Percentiles rank a stretch among this genome's conserved stretches.
Evolutionary conservation across 2,888 invertebrate species (phyloP).

Genomic region (Cryptus viduatorius): DNA sequence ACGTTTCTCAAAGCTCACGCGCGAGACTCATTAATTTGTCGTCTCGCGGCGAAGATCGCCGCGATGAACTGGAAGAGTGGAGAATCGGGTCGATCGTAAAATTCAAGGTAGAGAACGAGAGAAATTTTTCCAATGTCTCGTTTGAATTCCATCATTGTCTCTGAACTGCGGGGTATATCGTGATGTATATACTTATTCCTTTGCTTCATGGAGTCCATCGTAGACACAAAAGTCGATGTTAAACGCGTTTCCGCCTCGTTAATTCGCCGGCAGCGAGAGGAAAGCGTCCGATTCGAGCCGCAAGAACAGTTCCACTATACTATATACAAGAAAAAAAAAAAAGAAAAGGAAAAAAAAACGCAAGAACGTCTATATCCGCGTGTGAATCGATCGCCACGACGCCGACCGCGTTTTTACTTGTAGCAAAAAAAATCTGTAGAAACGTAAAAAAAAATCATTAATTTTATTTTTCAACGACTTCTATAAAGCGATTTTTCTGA

Average conservation of each 20-base stretch:
- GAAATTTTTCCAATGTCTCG: slow-evolving; percentile 57
- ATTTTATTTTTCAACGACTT: neutral
- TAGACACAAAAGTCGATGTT: slow-evolving; percentile 46
- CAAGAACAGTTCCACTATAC: slow-evolving; percentile 14
- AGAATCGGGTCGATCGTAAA: slow-evolving; percentile 68
- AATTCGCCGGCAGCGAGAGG: slow-evolving; percentile 62
- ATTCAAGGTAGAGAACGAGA: slow-evolving; percentile 57
- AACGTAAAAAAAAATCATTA: neutral
- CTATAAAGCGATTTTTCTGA: neutral
- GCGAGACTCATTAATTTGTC: slow-evolving; percentile 52
- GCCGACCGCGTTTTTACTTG: slow-evolving; percentile 46
- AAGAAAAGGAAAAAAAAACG: slow-evolving; percentile 23
- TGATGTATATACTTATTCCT: slow-evolving; percentile 40
- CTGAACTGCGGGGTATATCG: neutral
- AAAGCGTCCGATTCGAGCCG: slow-evolving; percentile 63
- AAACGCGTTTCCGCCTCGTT: slow-evolving; percentile 69
- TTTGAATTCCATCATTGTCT: slow-evolving; percentile 55
- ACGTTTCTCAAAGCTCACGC: slow-evolving; percentile 35
- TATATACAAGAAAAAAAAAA: slow-evolving; percentile 10
- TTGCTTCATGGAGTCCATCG: slow-evolving; percentile 30
- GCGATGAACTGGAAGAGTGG: slow-evolving; percentile 64
- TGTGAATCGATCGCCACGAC: slow-evolving; percentile 35
- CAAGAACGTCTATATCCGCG: slow-evolving; percentile 37
- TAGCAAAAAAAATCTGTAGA: slow-evolving; percentile 18
- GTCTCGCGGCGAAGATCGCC: slow-evolving; percentile 15